phyloP scores from a whole-genome alignment of 2,888 invertebrate species.

The Drosophila limbata region DNA sequence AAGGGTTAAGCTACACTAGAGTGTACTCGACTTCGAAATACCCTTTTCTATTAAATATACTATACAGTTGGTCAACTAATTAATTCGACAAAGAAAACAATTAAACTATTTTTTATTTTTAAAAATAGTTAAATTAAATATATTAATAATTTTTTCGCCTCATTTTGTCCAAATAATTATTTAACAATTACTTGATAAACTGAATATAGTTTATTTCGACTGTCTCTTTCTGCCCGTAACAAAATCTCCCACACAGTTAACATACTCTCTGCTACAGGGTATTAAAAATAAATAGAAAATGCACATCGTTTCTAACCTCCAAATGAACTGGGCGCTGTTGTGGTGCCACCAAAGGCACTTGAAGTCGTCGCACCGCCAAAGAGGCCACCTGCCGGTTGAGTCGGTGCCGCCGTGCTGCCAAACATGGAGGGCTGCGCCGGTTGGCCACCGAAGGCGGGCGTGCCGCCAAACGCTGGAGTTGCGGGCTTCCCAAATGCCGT shows the following conservation, averaged over 20 bases:
- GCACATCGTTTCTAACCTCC: slow-evolving; percentile 81
- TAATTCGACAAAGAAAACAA: no score
- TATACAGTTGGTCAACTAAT: no score
- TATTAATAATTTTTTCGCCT: no score
- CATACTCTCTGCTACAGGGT: background rate
- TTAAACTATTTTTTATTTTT: no score
- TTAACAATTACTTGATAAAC: no score
- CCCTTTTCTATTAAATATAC: background rate
- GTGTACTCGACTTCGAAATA: background rate
- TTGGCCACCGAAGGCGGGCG: slow-evolving; percentile 89
- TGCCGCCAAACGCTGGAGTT: slow-evolving; percentile 88
- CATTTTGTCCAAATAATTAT: no score
- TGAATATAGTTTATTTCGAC: no score
- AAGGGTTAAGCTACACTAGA: background rate
- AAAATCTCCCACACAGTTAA: background rate
- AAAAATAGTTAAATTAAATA: no score
- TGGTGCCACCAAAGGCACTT: slow-evolving; percentile 89
- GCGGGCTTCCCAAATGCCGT: slow-evolving; percentile 87
- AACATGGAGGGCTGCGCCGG: slow-evolving; percentile 86
- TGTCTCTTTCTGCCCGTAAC: no score
- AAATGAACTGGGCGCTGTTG: slow-evolving; percentile 84
- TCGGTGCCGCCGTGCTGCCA: slow-evolving; percentile 86
- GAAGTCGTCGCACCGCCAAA: slow-evolving; percentile 88
- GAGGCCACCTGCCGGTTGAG: slow-evolving; percentile 80
- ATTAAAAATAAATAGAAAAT: background rate